Evolutionary conservation across 2,888 invertebrate species (phyloP).

Genomic region (Teleiodes luculella): DNA sequence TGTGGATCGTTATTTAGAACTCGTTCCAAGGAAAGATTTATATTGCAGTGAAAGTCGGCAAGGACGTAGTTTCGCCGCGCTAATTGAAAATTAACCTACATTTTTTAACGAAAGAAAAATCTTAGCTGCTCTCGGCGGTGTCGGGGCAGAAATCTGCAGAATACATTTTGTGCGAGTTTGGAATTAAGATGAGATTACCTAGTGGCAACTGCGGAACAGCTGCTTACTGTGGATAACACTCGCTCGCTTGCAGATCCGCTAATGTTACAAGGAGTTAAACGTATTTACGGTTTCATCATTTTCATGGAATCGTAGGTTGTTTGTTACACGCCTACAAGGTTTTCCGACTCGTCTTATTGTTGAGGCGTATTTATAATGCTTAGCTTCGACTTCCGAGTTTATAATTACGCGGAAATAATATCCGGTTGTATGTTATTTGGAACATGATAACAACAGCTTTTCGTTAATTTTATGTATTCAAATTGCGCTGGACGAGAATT

Average conservation of each 20-base stretch:
- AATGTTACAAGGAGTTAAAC: background rate
- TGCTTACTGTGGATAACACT: background rate
- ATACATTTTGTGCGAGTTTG: background rate
- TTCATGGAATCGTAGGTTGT: background rate
- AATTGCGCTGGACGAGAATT: background rate
- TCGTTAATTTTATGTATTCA: slow-evolving; percentile 9
- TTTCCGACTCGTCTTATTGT: background rate
- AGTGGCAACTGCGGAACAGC: background rate
- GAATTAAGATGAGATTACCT: background rate
- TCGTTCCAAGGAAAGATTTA: slow-evolving; percentile 14
- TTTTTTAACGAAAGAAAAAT: slow-evolving; percentile 5
- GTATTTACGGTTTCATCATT: background rate
- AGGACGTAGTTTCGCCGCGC: slow-evolving; percentile 19
- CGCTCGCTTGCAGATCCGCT: background rate
- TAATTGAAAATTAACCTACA: slow-evolving; percentile 16
- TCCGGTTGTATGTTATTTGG: background rate
- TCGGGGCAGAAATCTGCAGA: background rate
- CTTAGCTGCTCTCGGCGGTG: background rate
- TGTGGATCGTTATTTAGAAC: slow-evolving; percentile 24
- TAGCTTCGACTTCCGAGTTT: background rate
- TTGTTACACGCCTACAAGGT: background rate
- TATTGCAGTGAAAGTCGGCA: slow-evolving; percentile 22
- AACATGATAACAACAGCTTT: background rate
- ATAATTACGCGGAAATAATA: background rate
- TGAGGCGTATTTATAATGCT: background rate